These are phyloP conservation scores for Caloenas nicobarica DNA, from an alignment of 2,113 vertebrate species.

Conservation along the genomic window DNA sequence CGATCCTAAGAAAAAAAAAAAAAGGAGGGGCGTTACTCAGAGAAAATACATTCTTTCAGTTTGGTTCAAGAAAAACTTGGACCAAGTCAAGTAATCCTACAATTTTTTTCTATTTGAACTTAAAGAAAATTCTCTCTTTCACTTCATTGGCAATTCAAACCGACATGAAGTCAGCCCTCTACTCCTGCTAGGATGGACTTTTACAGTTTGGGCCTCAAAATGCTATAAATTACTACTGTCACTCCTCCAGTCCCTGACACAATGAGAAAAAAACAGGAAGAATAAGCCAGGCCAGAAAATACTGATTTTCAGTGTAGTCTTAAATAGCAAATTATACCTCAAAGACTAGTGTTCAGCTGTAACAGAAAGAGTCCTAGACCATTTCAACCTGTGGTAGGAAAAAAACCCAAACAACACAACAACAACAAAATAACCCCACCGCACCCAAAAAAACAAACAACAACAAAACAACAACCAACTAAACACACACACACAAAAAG, in stretches of 20 bases:
- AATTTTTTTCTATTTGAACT: not conserved
- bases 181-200: not conserved
- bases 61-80: not conserved
- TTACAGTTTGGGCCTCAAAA: not conserved
- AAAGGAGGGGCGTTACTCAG: not conserved
- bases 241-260: not conserved
- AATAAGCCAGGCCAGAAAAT: not conserved
- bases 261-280: not conserved
- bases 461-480: no score
- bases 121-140: not conserved
- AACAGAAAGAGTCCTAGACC: not conserved
- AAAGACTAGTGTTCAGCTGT: not conserved
- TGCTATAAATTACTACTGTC: not conserved
- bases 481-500: not conserved
- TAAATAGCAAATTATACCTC: not conserved
- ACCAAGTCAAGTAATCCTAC: not conserved
- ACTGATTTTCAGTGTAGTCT: not conserved
- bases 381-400: not conserved
- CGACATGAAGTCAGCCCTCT: not conserved
- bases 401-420: not conserved
- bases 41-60: not conserved
- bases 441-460: no score
- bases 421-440: no score
- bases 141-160: not conserved
- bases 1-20: slow-evolving; percentile 79